These are phyloP conservation scores for Danio choprae DNA, from an alignment of 2,797 vertebrate genomes.

Conservation along the genomic window DNA sequence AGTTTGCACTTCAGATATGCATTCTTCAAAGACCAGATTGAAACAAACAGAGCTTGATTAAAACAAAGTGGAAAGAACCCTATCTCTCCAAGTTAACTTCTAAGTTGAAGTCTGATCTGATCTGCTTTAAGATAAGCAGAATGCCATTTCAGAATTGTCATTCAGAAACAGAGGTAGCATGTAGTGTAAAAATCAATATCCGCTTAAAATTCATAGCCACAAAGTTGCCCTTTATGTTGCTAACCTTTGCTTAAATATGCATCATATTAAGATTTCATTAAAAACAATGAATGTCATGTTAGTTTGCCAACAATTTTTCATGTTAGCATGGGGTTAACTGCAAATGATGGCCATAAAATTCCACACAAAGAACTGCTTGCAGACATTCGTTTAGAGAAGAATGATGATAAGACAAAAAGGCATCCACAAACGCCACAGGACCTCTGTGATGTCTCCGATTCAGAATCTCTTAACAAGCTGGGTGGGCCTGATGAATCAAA, in stretches of 20 bases:
- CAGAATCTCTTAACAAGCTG: conserved; percentile 73
- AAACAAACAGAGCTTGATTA: background rate
- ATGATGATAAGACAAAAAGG: conserved; percentile 68
- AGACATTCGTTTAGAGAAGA: conserved; percentile 52
- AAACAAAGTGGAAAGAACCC: background rate
- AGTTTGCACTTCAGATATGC: background rate
- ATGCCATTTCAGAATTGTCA: conserved; percentile 90
- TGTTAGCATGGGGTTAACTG: conserved; percentile 82
- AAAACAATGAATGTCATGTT: conserved; percentile 87
- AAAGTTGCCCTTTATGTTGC: conserved; percentile 99
- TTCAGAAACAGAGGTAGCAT: conserved; percentile 85
- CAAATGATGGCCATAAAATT: conserved; percentile 78
- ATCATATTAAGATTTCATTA: conserved; percentile 89
- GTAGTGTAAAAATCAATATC: conserved; percentile 98
- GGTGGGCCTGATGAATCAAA: conserved; percentile 74
- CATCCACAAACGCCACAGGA: conserved; percentile 75
- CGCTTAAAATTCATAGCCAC: conserved; percentile 99
- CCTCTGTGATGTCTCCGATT: conserved; percentile 73
- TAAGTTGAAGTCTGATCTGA: conserved; percentile 71
- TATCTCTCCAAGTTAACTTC: conserved; percentile 28
- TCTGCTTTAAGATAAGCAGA: conserved; percentile 79
- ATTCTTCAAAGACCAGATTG: background rate
- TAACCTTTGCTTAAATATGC: conserved; percentile 90
- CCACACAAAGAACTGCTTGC: conserved; percentile 60
- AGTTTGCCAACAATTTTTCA: conserved; percentile 80